Percentiles rank a stretch among this genome's conserved stretches.
phyloP scores from a whole-genome alignment of 2,113 vertebrate species.

The Shinisaurus crocodilurus region DNA sequence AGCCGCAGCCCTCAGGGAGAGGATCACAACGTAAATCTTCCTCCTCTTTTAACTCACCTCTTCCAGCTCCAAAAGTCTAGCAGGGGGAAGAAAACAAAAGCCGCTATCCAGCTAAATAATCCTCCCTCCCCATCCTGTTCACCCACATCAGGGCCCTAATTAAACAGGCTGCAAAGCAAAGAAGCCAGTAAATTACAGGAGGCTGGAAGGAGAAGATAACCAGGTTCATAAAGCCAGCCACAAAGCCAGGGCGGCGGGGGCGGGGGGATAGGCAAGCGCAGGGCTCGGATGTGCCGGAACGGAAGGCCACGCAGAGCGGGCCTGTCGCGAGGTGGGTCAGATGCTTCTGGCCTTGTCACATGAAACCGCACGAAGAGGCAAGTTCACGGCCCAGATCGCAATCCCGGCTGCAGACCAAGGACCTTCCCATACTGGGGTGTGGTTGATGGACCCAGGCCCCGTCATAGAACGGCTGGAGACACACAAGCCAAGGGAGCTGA shows the following conservation, averaged over 20 bases:
- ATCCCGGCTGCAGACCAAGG: background rate
- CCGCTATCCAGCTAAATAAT: background rate
- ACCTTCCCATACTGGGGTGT: no score
- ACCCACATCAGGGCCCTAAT: slow-evolving; percentile 22
- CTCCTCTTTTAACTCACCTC: slow-evolving; percentile 17
- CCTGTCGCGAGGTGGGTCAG: background rate
- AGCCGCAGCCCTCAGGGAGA: background rate
- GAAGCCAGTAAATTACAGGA: slow-evolving; percentile 20
- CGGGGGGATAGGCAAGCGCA: background rate
- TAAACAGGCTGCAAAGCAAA: slow-evolving; percentile 22
- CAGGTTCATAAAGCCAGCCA: slow-evolving; percentile 12
- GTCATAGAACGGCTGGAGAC: background rate
- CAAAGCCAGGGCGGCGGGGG: background rate
- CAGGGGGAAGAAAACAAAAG: background rate
- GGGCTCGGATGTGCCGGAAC: background rate
- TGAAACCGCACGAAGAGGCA: background rate
- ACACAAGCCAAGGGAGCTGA: no score
- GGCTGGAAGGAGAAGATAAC: slow-evolving; percentile 18
- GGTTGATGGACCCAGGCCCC: background rate
- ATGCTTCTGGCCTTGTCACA: background rate
- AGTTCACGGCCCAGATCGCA: background rate
- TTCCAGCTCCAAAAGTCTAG: background rate
- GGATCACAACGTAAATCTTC: slow-evolving; percentile 5
- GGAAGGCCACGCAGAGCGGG: background rate
- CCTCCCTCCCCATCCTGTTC: background rate